phyloP scores from a whole-genome alignment of 2,888 invertebrate species.

The Bruchidius siliquastri region DNA sequence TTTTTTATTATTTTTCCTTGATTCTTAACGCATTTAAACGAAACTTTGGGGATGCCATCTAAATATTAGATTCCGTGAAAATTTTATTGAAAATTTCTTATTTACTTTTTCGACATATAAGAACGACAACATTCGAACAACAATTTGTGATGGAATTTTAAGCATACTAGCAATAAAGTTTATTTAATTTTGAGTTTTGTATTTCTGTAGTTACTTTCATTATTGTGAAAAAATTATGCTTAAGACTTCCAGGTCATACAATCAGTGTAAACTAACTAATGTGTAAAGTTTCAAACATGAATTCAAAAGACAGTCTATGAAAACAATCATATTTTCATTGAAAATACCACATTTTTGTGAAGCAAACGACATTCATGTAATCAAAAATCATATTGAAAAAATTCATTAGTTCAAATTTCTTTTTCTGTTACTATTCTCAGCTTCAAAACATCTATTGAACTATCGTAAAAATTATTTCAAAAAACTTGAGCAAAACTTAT shows the following conservation, averaged over 20 bases:
- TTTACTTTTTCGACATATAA: neutral
- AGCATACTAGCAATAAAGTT: neutral
- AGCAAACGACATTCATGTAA: neutral
- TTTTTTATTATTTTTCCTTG: conserved; percentile 45
- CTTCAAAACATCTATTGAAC: no score
- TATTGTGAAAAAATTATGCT: neutral
- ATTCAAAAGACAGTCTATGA: neutral
- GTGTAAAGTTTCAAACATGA: neutral
- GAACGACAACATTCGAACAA: neutral
- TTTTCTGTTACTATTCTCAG: no score
- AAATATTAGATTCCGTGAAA: conserved; percentile 7
- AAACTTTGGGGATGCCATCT: conserved; percentile 41
- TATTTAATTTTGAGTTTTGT: neutral
- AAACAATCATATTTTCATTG: neutral
- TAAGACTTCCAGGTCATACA: neutral
- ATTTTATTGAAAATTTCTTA: neutral
- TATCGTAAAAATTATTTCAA: no score
- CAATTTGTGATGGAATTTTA: neutral
- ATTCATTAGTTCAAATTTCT: no score
- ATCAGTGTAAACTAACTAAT: neutral
- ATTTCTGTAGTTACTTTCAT: neutral
- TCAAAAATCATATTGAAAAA: no score
- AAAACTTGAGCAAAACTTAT: no score
- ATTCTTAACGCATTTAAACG: conserved; percentile 32
- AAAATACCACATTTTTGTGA: neutral